Evolutionary conservation across 2,888 invertebrate genomes (phyloP), one percentile per base, ranked within the genome.

Genomic region (Platycnemis pennipes): DNA sequence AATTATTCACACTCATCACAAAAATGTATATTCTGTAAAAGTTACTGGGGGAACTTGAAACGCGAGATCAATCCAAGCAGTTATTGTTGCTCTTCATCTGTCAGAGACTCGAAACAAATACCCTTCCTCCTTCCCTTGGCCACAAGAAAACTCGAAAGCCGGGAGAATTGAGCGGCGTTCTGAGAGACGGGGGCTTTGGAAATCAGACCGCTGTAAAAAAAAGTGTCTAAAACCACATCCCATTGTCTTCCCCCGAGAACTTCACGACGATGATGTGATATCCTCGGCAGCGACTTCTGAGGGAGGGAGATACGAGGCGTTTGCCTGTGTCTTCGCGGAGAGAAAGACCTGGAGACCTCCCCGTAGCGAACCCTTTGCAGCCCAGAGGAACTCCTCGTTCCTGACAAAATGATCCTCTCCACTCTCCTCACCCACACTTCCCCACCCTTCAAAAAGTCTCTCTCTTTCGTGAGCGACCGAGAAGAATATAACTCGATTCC

Each of bases 401-500:
- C 1, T 11, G 37, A 37, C 77, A 77, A 77, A 77, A 77, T 37
- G 8, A 37, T 31, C 8, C n/a, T n/a, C 5, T 37, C 11, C 2
- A 31, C 77, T 37, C 77, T 16, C 77, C 77, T 69, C 37, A n/a
- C n/a, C n/a, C n/a, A n/a, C 37, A 37, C 37, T 77, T 37, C 77
- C 77, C 31, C 22, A 22, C 22, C 8, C 0, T 7, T 63, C 19
- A 26, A 63, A 63, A 77, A 77, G 77, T 77, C 77, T 37, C 77
- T 37, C 22, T 22, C 45, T 44, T 46, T 87, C 87, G 37, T 11
- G n/a, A 44, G 87, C 46, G 26, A 87, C 87, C 46, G 45, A n/a
- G 26, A 46, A 87, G 87, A 87, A 44, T 87, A 46, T 87, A 87
- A 87, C 45, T 87, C 87, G 87, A 87, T 87, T 87, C 87, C 87